Conservation (phyloP, 2,113 vertebrate species). For the Prietella phreatophila region DNA sequence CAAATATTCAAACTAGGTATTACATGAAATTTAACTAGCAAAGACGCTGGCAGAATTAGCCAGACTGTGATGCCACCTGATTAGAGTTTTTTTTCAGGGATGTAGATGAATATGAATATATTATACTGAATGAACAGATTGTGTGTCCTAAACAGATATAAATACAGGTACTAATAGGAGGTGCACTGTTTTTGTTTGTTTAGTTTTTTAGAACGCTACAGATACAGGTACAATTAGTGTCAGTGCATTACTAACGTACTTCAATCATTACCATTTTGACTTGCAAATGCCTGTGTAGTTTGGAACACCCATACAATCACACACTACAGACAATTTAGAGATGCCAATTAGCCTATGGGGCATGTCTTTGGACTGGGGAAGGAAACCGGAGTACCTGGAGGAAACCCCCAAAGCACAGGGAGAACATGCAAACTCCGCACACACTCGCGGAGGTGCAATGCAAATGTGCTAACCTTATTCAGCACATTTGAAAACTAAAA, state of each 20-base stretch:
- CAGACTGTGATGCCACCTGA: not conserved
- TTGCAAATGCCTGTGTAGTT: not conserved
- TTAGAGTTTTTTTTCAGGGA: not conserved
- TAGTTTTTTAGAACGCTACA: not conserved
- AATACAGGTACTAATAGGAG: not conserved
- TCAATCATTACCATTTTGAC: not conserved
- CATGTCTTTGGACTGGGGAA: too few species aligned
- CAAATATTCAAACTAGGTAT: constrained; percentile 41
- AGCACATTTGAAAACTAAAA: not conserved
- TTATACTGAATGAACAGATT: not conserved
- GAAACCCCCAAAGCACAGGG: too few species aligned
- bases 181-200: not conserved
- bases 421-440: too few species aligned
- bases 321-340: too few species aligned
- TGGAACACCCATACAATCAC: too few species aligned
- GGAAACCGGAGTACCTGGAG: too few species aligned
- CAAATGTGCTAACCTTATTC: not conserved
- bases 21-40: constrained; percentile 22
- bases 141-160: not conserved
- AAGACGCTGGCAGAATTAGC: constrained; percentile 26
- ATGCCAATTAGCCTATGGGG: too few species aligned
- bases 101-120: not conserved
- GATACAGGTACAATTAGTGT: not conserved
- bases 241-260: not conserved
- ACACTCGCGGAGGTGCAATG: too few species aligned